Evolutionary conservation across 2,888 invertebrate species (phyloP).

Genomic region (Spisula subtruncata): DNA sequence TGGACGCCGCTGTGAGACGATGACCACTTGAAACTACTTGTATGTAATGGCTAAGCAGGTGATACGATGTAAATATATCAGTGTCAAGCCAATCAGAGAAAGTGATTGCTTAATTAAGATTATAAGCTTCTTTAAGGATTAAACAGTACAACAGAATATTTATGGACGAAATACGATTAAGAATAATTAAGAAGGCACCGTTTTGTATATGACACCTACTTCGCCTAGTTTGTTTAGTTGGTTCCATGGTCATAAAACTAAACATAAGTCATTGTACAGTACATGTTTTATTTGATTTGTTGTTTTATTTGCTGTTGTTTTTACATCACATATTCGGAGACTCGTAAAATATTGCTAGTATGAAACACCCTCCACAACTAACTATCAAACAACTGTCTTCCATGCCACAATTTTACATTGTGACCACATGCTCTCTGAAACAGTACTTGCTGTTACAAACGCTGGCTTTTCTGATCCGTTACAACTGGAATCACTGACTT

Average conservation of each 20-base stretch:
- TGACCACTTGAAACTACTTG: conserved; percentile 39
- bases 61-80: conserved; percentile 33
- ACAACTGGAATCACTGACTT: no score
- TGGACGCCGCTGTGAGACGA: not conserved
- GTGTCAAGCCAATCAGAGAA: conserved; percentile 2
- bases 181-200: not conserved
- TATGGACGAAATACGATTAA: not conserved
- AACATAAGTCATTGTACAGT: not conserved
- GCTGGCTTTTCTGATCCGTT: no score
- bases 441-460: no score
- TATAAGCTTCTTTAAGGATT: not conserved
- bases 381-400: no score
- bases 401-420: no score
- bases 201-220: conserved; percentile 14
- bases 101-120: conserved; percentile 8
- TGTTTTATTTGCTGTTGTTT: not conserved
- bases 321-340: no score
- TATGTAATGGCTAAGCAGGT: conserved; percentile 29
- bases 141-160: conserved; percentile 3
- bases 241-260: conserved; percentile 5
- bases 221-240: not conserved
- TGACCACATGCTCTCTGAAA: no score
- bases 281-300: not conserved
- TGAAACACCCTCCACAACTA: no score
- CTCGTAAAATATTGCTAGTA: no score